phyloP scores from a whole-genome alignment of 2,888 invertebrate species.

The Caenorhabditis sinica region DNA sequence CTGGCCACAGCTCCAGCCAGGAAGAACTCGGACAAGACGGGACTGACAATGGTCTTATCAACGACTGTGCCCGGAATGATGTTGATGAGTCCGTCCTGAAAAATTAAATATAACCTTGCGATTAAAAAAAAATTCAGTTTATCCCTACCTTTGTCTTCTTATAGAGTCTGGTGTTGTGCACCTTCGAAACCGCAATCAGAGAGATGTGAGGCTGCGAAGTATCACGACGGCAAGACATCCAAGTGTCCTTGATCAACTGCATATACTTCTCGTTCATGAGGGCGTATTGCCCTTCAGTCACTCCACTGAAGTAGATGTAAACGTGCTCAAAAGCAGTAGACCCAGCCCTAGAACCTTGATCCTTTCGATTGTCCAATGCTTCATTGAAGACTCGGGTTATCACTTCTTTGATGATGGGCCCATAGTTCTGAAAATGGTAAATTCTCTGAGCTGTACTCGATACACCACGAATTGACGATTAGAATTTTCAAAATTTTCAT shows the following conservation, averaged over 20 bases:
- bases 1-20: slow-evolving; percentile 54
- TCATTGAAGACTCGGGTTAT: not conserved
- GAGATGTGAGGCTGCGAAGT: slow-evolving; percentile 23
- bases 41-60: slow-evolving; percentile 53
- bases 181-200: slow-evolving; percentile 29
- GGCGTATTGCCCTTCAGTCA: slow-evolving; percentile 53
- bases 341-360: no score
- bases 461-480: no score
- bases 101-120: not conserved
- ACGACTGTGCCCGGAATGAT: slow-evolving; percentile 65
- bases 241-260: slow-evolving; percentile 6
- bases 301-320: slow-evolving; percentile 61
- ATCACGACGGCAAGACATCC: not conserved
- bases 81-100: slow-evolving; percentile 35
- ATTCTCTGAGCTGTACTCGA: not conserved
- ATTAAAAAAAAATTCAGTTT: not conserved
- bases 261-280: slow-evolving; percentile 33
- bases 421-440: slow-evolving; percentile 20
- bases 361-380: not conserved
- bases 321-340: slow-evolving; percentile 1
- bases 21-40: slow-evolving; percentile 62
- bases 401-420: not conserved
- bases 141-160: not conserved
- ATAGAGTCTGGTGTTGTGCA: slow-evolving; percentile 40
- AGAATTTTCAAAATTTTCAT: no score